Base-by-base conservation (phyloP, 2,113 vertebrate genomes). In the Sinosuthora webbiana region DNA sequence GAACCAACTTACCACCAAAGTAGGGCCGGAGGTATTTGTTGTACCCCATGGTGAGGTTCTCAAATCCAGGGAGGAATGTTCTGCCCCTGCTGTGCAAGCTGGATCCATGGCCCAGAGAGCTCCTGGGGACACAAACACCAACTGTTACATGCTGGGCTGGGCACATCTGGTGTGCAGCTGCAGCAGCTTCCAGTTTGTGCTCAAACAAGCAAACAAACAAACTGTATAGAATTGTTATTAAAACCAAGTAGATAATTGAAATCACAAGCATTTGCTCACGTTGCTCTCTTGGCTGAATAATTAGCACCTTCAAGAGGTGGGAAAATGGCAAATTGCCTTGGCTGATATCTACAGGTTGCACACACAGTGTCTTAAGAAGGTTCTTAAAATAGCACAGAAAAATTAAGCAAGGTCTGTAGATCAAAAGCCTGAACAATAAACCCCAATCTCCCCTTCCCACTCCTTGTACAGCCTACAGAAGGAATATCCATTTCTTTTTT, bases 11-110 rank as follows among this genome's bases (percentile, higher is more conserved):
- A 99, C 99, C 98, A 19, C 99, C 99, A 68, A 99, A 99, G 95
- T 98, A 98, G 59, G 99, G 99, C 89, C 99, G 98, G 69, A 99
- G 98, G 87, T 99, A 99, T 83, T 98, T 98, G 96, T 99, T 99
- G 91, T 99, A 99, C 82, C 98, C 99, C 79, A 97, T 96, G 85
- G 99, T 99, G 93, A 99, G 98, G 95, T 98, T 99, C 95, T 99
- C 98, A 90, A 99, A 99, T 44, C 98, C 99, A 35, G 99, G 98
- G 65, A 98, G 98, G 45, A 98, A 98, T 57, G 98, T 83, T 11
- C 98, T 97, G 57, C 97, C 97, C 1, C 97, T 98, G 95, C 98
- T 65, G 4, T 94, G 97, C 19, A 88, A 84, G 94, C 95, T 90
- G 22, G 97, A 78, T 53, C 93, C 63, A 11, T 87, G 97, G 15